phyloP scores from a whole-genome alignment of 2,888 invertebrate genomes.

The Caenorhabditis zanzibari region DNA sequence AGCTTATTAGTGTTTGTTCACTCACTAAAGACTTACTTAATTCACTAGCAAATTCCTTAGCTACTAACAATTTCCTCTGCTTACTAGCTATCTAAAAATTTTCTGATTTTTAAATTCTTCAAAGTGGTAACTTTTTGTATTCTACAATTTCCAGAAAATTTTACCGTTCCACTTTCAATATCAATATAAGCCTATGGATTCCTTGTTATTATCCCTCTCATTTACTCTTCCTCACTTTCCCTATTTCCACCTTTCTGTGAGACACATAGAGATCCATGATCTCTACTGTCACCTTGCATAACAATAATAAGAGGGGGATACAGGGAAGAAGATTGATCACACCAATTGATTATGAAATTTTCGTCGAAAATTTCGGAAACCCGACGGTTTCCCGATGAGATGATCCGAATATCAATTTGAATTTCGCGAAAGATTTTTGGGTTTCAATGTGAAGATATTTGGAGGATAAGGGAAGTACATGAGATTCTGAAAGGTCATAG shows the following conservation, averaged over 20 bases:
- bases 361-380: not conserved
- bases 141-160: too few relatives aligned
- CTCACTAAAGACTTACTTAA: too few relatives aligned
- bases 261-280: not conserved
- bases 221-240: not conserved
- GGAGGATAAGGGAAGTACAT: not conserved
- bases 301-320: conserved; percentile 37
- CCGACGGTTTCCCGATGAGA: not conserved
- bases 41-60: too few relatives aligned
- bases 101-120: too few relatives aligned
- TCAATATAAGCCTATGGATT: too few relatives aligned
- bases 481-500: not conserved
- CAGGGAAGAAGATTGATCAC: conserved; percentile 29
- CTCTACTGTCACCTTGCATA: conserved; percentile 48
- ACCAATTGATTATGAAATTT: conserved; percentile 20
- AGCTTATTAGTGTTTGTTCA: too few relatives aligned
- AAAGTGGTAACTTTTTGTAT: not conserved
- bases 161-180: too few relatives aligned
- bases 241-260: conserved; percentile 12
- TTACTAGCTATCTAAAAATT: too few relatives aligned
- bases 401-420: conserved; percentile 34
- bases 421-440: not conserved
- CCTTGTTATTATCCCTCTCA: too few relatives aligned
- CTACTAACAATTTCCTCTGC: too few relatives aligned
- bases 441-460: not conserved